Evolutionary conservation across 1,140 invertebrate genomes (phyloP).

Genomic region (Asobara japonica): DNA sequence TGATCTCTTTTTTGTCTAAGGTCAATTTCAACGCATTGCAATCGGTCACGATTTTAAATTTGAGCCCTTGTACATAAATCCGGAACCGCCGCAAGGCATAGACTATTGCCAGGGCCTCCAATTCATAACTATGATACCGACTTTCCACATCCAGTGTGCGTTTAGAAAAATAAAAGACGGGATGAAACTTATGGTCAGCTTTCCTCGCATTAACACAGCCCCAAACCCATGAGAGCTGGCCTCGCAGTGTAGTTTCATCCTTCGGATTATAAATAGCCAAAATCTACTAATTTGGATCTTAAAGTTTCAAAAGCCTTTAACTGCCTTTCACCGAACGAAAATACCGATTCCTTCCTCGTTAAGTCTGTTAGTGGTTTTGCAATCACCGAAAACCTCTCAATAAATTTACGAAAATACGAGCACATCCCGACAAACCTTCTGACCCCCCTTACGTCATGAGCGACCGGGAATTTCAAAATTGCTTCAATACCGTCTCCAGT

Average conservation of each 20-base stretch:
- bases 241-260: slow-evolving; percentile 50
- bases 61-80: background rate
- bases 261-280: slow-evolving; percentile 46
- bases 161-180: no score
- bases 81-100: background rate
- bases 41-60: background rate
- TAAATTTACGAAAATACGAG: no score
- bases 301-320: slow-evolving; percentile 42
- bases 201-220: slow-evolving; percentile 25
- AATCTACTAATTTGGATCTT: slow-evolving; percentile 43
- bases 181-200: no score
- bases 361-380: slow-evolving; percentile 41
- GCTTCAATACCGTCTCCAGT: background rate
- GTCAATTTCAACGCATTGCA: background rate
- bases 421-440: no score
- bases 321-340: slow-evolving; percentile 36
- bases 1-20: background rate
- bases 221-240: slow-evolving; percentile 39
- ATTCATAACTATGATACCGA: slow-evolving; percentile 46
- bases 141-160: slow-evolving; percentile 37
- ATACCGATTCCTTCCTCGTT: slow-evolving; percentile 41
- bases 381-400: slow-evolving; percentile 31
- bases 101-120: slow-evolving; percentile 39
- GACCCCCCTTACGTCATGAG: background rate
- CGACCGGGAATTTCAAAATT: slow-evolving; percentile 3